Base-by-base conservation (phyloP, 2,888 invertebrate genomes). In the Temnothorax ravouxi region DNA sequence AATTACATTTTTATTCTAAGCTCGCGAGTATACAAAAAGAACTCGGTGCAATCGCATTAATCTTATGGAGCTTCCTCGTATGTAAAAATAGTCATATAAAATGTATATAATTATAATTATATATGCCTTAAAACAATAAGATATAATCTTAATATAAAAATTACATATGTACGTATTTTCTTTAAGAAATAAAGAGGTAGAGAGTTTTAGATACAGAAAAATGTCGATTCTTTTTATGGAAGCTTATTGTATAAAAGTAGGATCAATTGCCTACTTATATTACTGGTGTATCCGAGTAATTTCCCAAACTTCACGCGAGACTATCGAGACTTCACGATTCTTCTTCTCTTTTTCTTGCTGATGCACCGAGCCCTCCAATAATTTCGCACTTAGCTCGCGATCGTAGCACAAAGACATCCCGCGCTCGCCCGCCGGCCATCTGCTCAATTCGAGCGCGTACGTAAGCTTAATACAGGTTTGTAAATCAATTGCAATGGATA, bases 391-490 rank as follows among this genome's bases (percentile, higher is more conserved):
- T 71, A 79, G 21, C 34, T 79, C 79, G 79, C 59, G 47, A 71
- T 79, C 59, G 59, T 18, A 13, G 59, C 47, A 79, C 79, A 79
- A 79, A 79, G 72, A 61, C 71, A 79, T 71, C 71, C 47, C 59
- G 79, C 59, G 59, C 47, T 72, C 59, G 72, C 15, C 71, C 79
- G 79, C 59, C 79, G 47, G 71, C 79, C 79, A 79, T 79, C 71
- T 79, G 79, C 72, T 79, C 79, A 81, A 81, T 81, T 75, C 76
- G 64, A 75, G 75, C 81, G 75, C 75, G 81, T 81, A 81, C 54
- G 29, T 76, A 87, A 87, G 83, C 75, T 87, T 83, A 83, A 83
- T 84, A 67, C 64, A 50, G 52, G 61, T 64, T 80, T 62, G 79
- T 61, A 62, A 80, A 64, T 83, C 80, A 80, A 87, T 84, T 72